Percentiles rank a stretch among this genome's conserved stretches.
Conservation (phyloP, 1,140 invertebrate species). For the Ostrea edulis region DNA sequence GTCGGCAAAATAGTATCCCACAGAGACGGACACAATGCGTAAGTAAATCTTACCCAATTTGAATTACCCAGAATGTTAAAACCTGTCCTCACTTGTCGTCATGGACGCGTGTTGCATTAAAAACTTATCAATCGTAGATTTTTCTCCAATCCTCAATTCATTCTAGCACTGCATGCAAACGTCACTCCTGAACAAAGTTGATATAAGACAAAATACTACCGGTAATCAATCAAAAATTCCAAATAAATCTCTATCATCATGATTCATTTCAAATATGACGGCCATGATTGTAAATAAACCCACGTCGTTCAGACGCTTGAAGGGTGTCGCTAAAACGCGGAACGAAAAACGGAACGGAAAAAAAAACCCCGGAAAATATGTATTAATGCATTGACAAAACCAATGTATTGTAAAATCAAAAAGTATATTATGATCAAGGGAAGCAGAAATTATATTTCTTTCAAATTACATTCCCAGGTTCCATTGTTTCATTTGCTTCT, state of each 20-base stretch:
- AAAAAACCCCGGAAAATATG: no score
- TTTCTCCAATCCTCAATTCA: not conserved
- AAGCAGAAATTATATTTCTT: no score
- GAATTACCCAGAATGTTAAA: not conserved
- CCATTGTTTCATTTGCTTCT: no score
- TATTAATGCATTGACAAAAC: no score
- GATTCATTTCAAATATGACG: not conserved
- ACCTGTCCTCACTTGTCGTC: constrained; percentile 3
- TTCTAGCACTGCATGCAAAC: not conserved
- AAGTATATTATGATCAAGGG: no score
- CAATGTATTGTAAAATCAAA: no score
- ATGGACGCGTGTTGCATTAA: not conserved
- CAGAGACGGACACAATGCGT: not conserved
- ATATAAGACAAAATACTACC: not conserved
- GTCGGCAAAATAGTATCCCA: no score
- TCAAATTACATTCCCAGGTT: no score
- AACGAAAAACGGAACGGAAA: no score
- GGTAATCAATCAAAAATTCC: not conserved
- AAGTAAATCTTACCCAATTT: not conserved
- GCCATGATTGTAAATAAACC: constrained; percentile 28
- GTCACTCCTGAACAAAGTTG: not conserved
- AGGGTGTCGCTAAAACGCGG: not conserved
- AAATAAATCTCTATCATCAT: not conserved
- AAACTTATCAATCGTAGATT: not conserved
- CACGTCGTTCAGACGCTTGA: not conserved